phyloP scores from a whole-genome alignment of 2,888 invertebrate species.

The Eupithecia inturbata region DNA sequence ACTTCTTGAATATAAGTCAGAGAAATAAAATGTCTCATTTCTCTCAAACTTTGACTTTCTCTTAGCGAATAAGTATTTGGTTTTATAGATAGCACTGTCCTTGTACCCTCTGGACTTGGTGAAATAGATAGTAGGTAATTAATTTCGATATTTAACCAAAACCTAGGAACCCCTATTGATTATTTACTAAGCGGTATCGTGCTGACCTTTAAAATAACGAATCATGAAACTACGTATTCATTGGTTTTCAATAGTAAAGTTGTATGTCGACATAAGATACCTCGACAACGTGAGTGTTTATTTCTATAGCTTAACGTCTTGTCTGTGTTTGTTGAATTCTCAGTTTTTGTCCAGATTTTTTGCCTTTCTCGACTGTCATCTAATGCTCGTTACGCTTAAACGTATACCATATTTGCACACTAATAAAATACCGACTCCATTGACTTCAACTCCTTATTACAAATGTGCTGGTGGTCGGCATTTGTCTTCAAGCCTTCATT shows the following conservation, averaged over 20 bases:
- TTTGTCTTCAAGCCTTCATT: slow-evolving; percentile 64
- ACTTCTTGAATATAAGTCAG: not conserved
- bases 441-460: slow-evolving; percentile 49
- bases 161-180: slow-evolving; percentile 25
- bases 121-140: not conserved
- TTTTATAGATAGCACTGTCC: not conserved
- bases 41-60: too few relatives aligned
- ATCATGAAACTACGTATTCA: not conserved
- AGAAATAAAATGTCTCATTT: not conserved
- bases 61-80: not conserved
- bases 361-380: slow-evolving; percentile 38
- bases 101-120: slow-evolving; percentile 10
- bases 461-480: slow-evolving; percentile 60
- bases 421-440: slow-evolving; percentile 46
- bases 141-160: slow-evolving; percentile 10
- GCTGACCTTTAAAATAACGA: slow-evolving; percentile 10
- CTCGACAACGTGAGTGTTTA: not conserved
- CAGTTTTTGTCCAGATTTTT: slow-evolving; percentile 37
- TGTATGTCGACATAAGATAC: not conserved
- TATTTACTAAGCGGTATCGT: not conserved
- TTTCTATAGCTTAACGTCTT: slow-evolving; percentile 26
- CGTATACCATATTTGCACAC: slow-evolving; percentile 46
- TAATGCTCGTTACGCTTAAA: slow-evolving; percentile 41
- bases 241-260: slow-evolving; percentile 1
- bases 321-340: slow-evolving; percentile 22